Evolutionary conservation across 2,797 vertebrate genomes (phyloP), one percentile per base, ranked within the genome.

Genomic region (Pogonophryne albipinna): DNA sequence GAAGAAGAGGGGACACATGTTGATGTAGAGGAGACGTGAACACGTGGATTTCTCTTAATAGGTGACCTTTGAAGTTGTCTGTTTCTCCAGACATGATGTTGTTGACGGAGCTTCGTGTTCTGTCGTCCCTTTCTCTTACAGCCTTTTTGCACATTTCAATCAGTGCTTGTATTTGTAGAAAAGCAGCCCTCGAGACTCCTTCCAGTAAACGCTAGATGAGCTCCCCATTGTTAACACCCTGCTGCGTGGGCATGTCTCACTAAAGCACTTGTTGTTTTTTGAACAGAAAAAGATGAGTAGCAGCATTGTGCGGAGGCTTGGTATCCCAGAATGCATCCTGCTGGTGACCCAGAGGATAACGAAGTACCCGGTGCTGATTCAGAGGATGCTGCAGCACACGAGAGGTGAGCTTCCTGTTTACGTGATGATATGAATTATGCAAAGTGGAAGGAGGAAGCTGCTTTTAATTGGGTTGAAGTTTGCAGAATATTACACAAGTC

Each of bases 261-360:
- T 78, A 10, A 85, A 79, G 55, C 31, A 11, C 50, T 55, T 0
- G 47, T 45, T 34, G 34, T 41, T 79, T 41, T 89, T 91, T 60
- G 27, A 38, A 38, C 88, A 99, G 98, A 98, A 96, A 95, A 99
- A 99, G 93, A 98, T 98, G 97, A 98, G 96, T 85, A 97, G 97
- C 82, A 94, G 97, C 2, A 87, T 99, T 6, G 98, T 99, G 69
- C 95, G 98, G 49, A 93, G 98, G n/a, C 94, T 99, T 34, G 96
- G 98, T 31, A 96, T 99, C 89, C 97, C 97, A 11, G 98, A 99
- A 84, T 99, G 98, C 91, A 97, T 99, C 79, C 87, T 99, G 85
- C 91, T 99, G 65, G 98, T 99, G 64, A 99, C 98, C 7, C 98
- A 99, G 92, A 95, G 98, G 83, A 98, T 99, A 90, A 99, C 98